A percentile compares a stretch with the other conserved stretches of the same genome.
phyloP scores from a whole-genome alignment of 2,888 invertebrate species.

The Bombyx huttoni region DNA sequence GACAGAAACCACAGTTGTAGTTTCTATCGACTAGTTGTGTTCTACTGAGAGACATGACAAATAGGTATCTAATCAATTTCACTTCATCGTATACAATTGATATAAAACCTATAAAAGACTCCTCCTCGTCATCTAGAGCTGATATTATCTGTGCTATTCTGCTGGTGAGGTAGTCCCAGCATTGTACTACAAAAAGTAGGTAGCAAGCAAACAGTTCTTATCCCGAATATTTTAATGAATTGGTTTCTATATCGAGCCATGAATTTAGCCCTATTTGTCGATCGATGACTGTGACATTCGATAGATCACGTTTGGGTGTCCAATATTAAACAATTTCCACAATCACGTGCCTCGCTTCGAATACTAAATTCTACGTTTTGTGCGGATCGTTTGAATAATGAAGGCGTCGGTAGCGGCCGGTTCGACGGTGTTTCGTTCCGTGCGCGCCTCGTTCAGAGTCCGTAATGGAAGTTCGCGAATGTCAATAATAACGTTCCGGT shows the following conservation, averaged over 20 bases:
- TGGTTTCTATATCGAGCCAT: neutral
- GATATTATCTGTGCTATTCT: too few relatives aligned
- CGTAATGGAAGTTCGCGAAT: constrained; percentile 60
- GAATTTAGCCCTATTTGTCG: neutral
- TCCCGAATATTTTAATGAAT: neutral
- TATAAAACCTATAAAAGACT: too few relatives aligned
- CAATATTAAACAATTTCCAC: neutral
- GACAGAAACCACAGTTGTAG: too few relatives aligned
- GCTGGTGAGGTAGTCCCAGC: too few relatives aligned
- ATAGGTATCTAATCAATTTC: too few relatives aligned
- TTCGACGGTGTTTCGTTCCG: constrained; percentile 15
- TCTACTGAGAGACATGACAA: too few relatives aligned
- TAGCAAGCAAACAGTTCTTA: too few relatives aligned
- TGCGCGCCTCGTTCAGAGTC: constrained; percentile 29
- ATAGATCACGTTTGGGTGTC: neutral
- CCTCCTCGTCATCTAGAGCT: too few relatives aligned
- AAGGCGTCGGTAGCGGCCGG: neutral
- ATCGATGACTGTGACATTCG: too few relatives aligned
- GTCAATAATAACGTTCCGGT: constrained; percentile 68
- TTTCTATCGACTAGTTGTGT: too few relatives aligned
- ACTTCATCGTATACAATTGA: too few relatives aligned
- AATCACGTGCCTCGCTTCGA: neutral
- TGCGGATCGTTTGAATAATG: neutral
- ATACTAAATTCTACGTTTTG: neutral
- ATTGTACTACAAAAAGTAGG: too few relatives aligned